phyloP scores from a whole-genome alignment of 2,113 vertebrate genomes.

The Charadrius vociferus region DNA sequence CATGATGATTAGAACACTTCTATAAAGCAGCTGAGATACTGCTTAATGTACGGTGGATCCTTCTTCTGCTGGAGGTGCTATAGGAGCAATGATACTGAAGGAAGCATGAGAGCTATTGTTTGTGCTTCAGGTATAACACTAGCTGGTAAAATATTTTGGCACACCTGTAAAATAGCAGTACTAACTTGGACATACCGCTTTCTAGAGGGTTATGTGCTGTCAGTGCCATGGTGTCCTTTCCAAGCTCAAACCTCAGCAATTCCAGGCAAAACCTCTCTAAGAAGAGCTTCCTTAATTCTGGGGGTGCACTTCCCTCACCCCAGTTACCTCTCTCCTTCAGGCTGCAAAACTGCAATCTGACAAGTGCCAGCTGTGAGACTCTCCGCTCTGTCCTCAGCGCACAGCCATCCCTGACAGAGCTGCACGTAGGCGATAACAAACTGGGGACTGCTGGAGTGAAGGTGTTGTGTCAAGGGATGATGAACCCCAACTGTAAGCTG shows the following conservation, averaged over 20 bases:
- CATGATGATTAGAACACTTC: not conserved
- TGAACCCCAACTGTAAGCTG: conserved; percentile 71
- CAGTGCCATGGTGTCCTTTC: not conserved
- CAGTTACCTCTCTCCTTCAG: not conserved
- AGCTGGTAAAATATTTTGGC: not conserved
- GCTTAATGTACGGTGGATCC: not conserved
- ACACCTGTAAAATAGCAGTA: not conserved
- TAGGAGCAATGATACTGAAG: not conserved
- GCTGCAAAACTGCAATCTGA: conserved; percentile 74
- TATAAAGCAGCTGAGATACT: not conserved
- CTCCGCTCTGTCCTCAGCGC: conserved; percentile 32
- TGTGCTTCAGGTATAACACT: not conserved
- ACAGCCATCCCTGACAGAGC: conserved; percentile 50
- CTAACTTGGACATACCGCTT: not conserved
- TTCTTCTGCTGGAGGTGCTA: not conserved
- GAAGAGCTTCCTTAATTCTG: not conserved
- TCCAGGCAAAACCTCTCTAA: not conserved
- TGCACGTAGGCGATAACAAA: conserved; percentile 66
- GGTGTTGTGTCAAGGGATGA: conserved; percentile 71
- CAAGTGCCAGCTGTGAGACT: conserved; percentile 44
- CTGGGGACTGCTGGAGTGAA: conserved; percentile 68
- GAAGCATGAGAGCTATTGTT: not conserved
- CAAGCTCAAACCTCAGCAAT: not conserved
- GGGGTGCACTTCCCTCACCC: not conserved
- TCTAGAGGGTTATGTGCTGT: not conserved